Conservation (phyloP, 1,140 invertebrate genomes). For the Anadara kagoshimensis region DNA sequence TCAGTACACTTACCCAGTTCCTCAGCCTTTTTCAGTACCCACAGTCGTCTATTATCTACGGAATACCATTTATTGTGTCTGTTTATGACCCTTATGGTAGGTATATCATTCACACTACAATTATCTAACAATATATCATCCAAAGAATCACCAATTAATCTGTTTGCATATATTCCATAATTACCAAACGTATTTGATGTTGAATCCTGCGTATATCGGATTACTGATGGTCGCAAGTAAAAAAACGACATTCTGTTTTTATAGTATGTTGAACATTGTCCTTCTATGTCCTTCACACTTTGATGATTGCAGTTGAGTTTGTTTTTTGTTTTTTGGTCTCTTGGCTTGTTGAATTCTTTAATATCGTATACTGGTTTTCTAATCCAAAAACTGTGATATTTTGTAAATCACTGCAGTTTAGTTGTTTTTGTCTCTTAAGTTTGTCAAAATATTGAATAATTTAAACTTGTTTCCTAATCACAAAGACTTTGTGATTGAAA, state of each 20-base stretch:
- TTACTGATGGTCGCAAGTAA: constrained; percentile 16
- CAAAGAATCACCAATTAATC: constrained; percentile 5
- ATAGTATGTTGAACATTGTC: too few species aligned
- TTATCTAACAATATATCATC: not conserved
- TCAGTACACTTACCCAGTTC: constrained; percentile 10
- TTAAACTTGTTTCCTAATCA: too few species aligned
- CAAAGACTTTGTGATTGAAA: too few species aligned
- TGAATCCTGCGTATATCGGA: constrained; percentile 17
- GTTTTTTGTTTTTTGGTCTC: too few species aligned
- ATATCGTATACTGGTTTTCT: too few species aligned
- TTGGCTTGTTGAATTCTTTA: too few species aligned
- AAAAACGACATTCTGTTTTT: not conserved
- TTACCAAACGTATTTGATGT: constrained; percentile 22
- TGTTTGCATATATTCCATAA: not conserved
- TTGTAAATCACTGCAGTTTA: too few species aligned
- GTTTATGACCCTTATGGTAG: constrained; percentile 15
- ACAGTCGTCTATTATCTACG: constrained; percentile 35
- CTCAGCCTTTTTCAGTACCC: constrained; percentile 23
- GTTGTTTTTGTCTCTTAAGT: too few species aligned
- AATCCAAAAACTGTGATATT: too few species aligned
- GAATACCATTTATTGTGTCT: constrained; percentile 28
- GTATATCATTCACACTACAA: constrained; percentile 14
- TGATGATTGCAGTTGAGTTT: too few species aligned
- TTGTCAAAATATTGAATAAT: too few species aligned
- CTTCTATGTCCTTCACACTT: too few species aligned